Base-by-base conservation (phyloP, 2,797 vertebrate genomes). In the Falco biarmicus region DNA sequence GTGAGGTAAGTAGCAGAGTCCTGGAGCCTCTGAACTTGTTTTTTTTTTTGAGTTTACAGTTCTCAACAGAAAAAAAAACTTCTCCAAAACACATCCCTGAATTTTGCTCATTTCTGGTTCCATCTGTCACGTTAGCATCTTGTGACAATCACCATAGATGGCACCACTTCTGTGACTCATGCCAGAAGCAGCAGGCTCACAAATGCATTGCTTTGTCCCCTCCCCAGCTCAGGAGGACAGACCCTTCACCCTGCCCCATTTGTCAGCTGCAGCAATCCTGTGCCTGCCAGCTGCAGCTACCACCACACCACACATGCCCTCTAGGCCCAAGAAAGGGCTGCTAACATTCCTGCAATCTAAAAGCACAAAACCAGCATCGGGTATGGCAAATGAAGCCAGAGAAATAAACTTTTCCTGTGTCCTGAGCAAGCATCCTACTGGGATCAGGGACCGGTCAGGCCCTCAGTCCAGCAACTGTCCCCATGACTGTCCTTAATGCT, bases 401-500 rank as follows among this genome's bases (percentile, higher is more conserved):
- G 29, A 53, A 91, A 84, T 3, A 32, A 82, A 28, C 10, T n/a
- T 1, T 8, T 59, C 25, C 45, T 22, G 25, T 20, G 45, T 15
- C 11, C 71, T 26, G 5, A 66, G 90, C 65, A 77, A 22, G 34
- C 32, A 28, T 26, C 51, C 70, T 64, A 15, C 66, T 17, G 47
- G 65, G 25, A 69, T 24, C 57, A 54, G 11, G 28, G 57, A 66
- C 13, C 65, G 53, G 41, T 96, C 96, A 98, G 4, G 96, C 93
- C 53, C 73, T 96, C 34, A 98, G 94, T 4, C 96, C 95, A 17
- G 96, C 90, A 51, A 97, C 75, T n/a, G 98, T 85, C 61, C 96
- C 97, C 48, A 99, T 88, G 22, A 99, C 98, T 2, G 98, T 98
- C 65, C 96, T 97, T 20, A 99, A 95, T 11, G 98, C 95, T 0